Evolutionary conservation across 1,140 invertebrate species (phyloP).

Genomic region (Andricus grossulariae): DNA sequence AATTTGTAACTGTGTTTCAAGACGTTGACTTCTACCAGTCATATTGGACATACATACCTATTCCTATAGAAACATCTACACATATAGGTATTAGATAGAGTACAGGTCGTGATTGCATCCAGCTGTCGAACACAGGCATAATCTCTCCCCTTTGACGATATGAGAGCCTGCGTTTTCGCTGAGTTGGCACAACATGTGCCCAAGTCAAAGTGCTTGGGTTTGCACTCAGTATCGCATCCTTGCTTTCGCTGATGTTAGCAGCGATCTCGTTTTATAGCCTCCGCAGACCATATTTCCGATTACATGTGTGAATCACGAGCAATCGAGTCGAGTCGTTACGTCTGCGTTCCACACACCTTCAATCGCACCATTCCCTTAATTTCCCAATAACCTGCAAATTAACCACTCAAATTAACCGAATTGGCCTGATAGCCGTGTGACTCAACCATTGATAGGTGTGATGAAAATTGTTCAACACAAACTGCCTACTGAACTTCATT

Average conservation of each 20-base stretch:
- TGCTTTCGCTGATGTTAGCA: conserved; percentile 69
- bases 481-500: too few relatives aligned
- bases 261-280: conserved; percentile 69
- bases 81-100: neutral
- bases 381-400: neutral
- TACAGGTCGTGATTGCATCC: conserved; percentile 42
- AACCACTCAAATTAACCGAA: too few relatives aligned
- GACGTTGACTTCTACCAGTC: neutral
- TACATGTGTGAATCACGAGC: conserved; percentile 51
- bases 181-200: conserved; percentile 75
- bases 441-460: too few relatives aligned
- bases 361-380: neutral
- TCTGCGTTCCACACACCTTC: neutral
- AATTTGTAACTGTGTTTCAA: neutral
- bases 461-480: too few relatives aligned
- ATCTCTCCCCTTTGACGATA: conserved; percentile 65
- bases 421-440: too few relatives aligned
- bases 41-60: neutral
- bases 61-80: neutral
- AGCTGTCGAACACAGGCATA: conserved; percentile 66
- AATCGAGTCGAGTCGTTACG: conserved; percentile 33
- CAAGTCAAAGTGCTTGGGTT: conserved; percentile 73
- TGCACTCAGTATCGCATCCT: conserved; percentile 68
- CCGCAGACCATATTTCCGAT: conserved; percentile 66
- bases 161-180: conserved; percentile 70